Evolutionary conservation across 2,888 invertebrate genomes (phyloP), one percentile per base, ranked within the genome.

Genomic region (Erebia ligea): DNA sequence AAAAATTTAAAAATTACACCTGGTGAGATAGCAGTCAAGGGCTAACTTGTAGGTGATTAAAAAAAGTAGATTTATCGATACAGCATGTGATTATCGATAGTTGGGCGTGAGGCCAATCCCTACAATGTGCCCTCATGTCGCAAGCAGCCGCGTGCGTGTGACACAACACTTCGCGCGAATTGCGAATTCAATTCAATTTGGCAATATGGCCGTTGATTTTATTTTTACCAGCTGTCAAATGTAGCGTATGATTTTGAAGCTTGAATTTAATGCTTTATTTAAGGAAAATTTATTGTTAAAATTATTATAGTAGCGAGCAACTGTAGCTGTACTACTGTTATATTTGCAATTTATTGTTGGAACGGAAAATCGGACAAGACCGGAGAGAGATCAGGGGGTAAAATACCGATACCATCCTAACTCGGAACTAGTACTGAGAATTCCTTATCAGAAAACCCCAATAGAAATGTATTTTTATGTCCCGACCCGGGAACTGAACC

Each of bases 181-280:
- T 74, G 76, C 63, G 74, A 76, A 77, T 76, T 76, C 75, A 76
- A 77, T 76, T 76, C 76, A 76, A 76, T 79, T 76, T 76, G 74
- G 75, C 73, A 67, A 66, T 69, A 67, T 65, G 69, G 70, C 69
- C 68, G 61, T 59, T 63, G 69, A 75, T 73, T 73, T 68, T 64
- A 72, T 73, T 75, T 74, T 70, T 70, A 65, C 65, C 61, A 25
- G 66, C 62, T 71, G 72, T 72, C 73, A 73, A 69, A 70, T 71
- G 67, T 70, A 42, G 68, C 68, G 61, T 40, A 59, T 68, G 70
- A 73, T 70, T 68, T 70, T 66, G 70, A 73, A 68, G 57, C 15
- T 56, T 34, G 57, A 67, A 66, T 67, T 58, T 64, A 56, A 65
- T 65, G 25, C 13, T 57, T 5, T 45, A 45, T 45, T 25, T 19